These are phyloP conservation scores for Ceratitis capitata DNA, from an alignment of 1,140 invertebrate genomes.

Conservation along the genomic window DNA sequence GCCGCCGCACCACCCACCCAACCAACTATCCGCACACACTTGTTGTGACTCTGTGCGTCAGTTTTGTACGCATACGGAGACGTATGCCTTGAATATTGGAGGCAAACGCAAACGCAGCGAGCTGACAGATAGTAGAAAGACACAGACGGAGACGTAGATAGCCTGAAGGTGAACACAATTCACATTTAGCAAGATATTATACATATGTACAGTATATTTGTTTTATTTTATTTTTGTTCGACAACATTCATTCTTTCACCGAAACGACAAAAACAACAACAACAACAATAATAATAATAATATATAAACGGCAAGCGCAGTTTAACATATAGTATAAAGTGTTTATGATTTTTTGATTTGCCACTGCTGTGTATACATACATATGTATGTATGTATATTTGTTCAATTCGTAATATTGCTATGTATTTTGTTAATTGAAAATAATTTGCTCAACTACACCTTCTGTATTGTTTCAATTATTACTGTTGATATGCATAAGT, in stretches of 20 bases:
- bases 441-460: constrained; percentile 19
- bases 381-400: not conserved
- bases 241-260: constrained; percentile 19
- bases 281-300: not conserved
- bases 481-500: not conserved
- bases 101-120: not conserved
- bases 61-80: not conserved
- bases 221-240: not conserved
- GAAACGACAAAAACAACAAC: not conserved
- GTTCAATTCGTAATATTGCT: not conserved
- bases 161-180: constrained; percentile 37
- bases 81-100: constrained; percentile 17
- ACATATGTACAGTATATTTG: not conserved
- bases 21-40: not conserved
- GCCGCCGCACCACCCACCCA: not conserved
- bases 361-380: not conserved
- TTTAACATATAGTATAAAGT: not conserved
- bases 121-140: constrained; percentile 12
- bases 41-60: not conserved
- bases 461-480: not conserved
- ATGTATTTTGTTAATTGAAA: constrained; percentile 21
- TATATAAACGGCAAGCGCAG: not conserved
- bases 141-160: constrained; percentile 19
- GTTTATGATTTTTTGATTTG: not conserved
- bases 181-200: constrained; percentile 27